Evolutionary conservation across 2,797 vertebrate species (phyloP).

Genomic region (Pseudomugil gertrudae): DNA sequence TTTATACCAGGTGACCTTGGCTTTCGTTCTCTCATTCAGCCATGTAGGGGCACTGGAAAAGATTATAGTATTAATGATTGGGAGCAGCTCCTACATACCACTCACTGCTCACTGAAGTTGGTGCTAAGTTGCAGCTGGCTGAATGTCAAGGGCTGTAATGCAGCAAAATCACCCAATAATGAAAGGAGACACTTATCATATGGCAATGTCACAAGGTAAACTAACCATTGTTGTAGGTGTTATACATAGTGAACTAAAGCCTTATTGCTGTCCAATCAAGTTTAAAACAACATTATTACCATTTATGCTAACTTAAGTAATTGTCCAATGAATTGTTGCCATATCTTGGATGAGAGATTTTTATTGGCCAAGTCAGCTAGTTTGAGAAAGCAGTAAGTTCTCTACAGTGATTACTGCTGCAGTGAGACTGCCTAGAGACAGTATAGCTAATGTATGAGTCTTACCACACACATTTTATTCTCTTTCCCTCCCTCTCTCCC

Average conservation of each 20-base stretch:
- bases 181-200: slow-evolving; percentile 68
- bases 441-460: slow-evolving; percentile 79
- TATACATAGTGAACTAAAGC: slow-evolving; percentile 22
- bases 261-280: slow-evolving; percentile 23
- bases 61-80: slow-evolving; percentile 76
- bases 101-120: slow-evolving; percentile 62
- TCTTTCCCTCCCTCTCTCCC: slow-evolving; percentile 14
- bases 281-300: slow-evolving; percentile 41
- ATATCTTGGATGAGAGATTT: slow-evolving; percentile 66
- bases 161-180: slow-evolving; percentile 72
- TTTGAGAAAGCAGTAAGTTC: slow-evolving; percentile 74
- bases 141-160: slow-evolving; percentile 71
- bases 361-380: slow-evolving; percentile 76
- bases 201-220: slow-evolving; percentile 50
- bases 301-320: slow-evolving; percentile 53
- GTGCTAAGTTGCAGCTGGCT: slow-evolving; percentile 74
- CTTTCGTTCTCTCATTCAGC: slow-evolving; percentile 36
- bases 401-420: slow-evolving; percentile 78
- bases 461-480: slow-evolving; percentile 58
- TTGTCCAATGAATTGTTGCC: slow-evolving; percentile 59
- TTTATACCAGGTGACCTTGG: slow-evolving; percentile 54
- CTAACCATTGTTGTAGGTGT: slow-evolving; percentile 31
- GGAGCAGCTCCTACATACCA: slow-evolving; percentile 56
- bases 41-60: slow-evolving; percentile 55
- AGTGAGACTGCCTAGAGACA: slow-evolving; percentile 81